Evolutionary conservation across 2,797 vertebrate genomes (phyloP).

Genomic region (Antennarius maculatus): DNA sequence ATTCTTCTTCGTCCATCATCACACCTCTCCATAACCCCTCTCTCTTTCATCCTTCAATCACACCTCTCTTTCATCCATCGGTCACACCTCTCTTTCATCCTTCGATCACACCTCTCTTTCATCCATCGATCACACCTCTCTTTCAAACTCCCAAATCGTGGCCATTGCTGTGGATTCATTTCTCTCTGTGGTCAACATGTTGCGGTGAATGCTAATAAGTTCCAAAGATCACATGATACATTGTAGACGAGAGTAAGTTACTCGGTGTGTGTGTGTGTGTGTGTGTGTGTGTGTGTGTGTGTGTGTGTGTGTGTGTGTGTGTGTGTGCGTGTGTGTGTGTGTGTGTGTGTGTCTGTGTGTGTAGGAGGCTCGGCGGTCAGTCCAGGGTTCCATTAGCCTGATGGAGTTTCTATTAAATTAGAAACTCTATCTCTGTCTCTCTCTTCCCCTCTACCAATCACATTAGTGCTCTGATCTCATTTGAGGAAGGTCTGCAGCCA

Average conservation of each 20-base stretch:
- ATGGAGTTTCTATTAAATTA: conserved; percentile 84
- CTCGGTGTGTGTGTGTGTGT: conserved; percentile 25
- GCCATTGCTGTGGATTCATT: conserved; percentile 52
- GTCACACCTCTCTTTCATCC: too few species aligned
- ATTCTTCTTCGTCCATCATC: conserved; percentile 47
- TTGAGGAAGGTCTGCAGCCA: conserved; percentile 72
- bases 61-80: too few species aligned
- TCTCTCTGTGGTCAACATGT: conserved; percentile 43
- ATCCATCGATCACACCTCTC: not conserved
- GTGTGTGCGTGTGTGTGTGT: conserved; percentile 24
- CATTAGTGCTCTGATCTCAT: conserved; percentile 85
- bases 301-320: too few species aligned
- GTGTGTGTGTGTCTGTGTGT: conserved; percentile 31
- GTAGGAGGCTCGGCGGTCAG: conserved; percentile 56
- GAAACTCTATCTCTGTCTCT: conserved; percentile 67
- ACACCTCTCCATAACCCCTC: not conserved
- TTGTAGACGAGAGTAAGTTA: conserved; percentile 21
- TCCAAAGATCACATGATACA: conserved; percentile 67
- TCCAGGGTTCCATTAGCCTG: conserved; percentile 79
- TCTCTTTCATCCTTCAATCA: too few species aligned
- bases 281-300: conserved; percentile 27
- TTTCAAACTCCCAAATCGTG: conserved; percentile 40
- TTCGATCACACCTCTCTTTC: too few species aligned
- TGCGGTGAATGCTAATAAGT: conserved; percentile 74
- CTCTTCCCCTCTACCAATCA: conserved; percentile 75